Evolutionary conservation across 1,140 invertebrate species (phyloP), one percentile per base, ranked within the genome.

Genomic region (Trichonephila inaurata): DNA sequence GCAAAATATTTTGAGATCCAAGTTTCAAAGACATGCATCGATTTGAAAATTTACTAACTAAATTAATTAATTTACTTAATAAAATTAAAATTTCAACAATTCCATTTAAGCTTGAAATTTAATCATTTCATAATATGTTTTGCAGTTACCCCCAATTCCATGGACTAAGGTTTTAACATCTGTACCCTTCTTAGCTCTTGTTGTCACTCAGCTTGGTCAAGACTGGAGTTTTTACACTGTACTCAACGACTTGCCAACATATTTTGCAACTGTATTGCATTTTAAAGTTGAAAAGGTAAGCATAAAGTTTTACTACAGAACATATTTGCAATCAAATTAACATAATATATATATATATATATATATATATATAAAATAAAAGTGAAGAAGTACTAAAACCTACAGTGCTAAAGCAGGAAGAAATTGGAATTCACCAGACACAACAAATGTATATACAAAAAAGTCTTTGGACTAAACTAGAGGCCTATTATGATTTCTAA

Each of bases 201-300:
- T 99, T 89, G 96, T 98, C 28, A 98, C 98, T 0, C 98, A 99
- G 95, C 98, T 97, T 62, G 97, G 98, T 90, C 98, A 98, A 94
- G 98, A 99, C 93, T 99, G 98, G 96, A 98, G 98, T 0, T 99
- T 98, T 96, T 99, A 99, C 96, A 99, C 98, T 6, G 97, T 99
- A 77, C 97, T 99, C 87, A 98, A 98, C 95, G 98, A 99, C 95
- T 96, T 99, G 91, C 99, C 99, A 14, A 98, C 98, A 0, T 99
- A 99, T 96, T 98, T 99, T 97, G 98, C 98, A 95, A 97, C 97
- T 95, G 98, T 99, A 88, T 96, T 99, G 14, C 96, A 98, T 95
- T 99, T 98, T 95, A 97, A 98, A 95, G 98, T 99, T 94, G 98
- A 98, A 96, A 96, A 97, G 96, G 98, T 98, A 95, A 40, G 72